A percentile compares a stretch with the other conserved stretches of the same genome.
Conservation (phyloP, 2,113 vertebrate genomes). For the Dicentrarchus labrax region DNA sequence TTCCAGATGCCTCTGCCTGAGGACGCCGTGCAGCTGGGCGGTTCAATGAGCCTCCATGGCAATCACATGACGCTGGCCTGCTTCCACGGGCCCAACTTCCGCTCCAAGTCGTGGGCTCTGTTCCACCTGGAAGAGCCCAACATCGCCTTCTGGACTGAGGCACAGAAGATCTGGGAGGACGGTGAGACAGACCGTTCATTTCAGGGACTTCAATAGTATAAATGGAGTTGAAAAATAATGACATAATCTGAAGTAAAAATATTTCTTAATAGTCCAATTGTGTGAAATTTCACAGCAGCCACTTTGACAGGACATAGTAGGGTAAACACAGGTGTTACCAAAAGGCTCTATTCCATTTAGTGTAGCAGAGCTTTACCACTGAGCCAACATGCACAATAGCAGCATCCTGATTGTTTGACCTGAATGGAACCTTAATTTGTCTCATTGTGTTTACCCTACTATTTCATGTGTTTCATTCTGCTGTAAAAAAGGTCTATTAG, state of each 20-base stretch:
- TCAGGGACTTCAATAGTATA: neutral
- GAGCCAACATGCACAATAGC: too few species aligned
- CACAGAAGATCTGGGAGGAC: slow-evolving; percentile 98
- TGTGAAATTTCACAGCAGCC: too few species aligned
- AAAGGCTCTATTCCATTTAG: too few species aligned
- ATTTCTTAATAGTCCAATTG: neutral
- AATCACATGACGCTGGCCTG: slow-evolving; percentile 99
- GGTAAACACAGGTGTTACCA: too few species aligned
- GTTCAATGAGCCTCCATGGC: slow-evolving; percentile 97
- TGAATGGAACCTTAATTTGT: too few species aligned
- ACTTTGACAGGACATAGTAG: too few species aligned
- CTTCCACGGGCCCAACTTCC: slow-evolving; percentile 98
- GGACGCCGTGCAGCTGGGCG: slow-evolving; percentile 96
- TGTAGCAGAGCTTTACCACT: too few species aligned
- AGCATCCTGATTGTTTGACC: too few species aligned
- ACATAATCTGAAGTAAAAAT: neutral
- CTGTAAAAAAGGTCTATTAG: too few species aligned
- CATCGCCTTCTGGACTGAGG: slow-evolving; percentile 99
- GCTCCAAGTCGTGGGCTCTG: slow-evolving; percentile 97
- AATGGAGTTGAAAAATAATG: neutral
- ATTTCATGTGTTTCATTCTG: too few species aligned
- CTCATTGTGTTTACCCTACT: too few species aligned
- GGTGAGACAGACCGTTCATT: slow-evolving; percentile 82
- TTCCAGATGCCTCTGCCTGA: slow-evolving; percentile 96
- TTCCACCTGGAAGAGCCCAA: slow-evolving; percentile 99